Conservation (phyloP, 2,888 invertebrate genomes). For the Pocota personata region DNA sequence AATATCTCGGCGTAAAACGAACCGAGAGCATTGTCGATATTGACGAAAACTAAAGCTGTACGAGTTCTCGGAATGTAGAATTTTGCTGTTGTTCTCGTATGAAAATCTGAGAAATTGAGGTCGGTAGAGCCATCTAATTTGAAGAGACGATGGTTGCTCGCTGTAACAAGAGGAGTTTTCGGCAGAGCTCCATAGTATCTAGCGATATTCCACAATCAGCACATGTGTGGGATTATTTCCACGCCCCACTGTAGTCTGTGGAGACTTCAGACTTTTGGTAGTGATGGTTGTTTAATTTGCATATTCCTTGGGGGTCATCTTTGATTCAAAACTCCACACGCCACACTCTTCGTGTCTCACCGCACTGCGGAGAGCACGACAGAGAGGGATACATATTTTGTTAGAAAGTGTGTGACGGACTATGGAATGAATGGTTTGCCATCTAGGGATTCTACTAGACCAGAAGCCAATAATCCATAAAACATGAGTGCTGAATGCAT, state of each 20-base stretch:
- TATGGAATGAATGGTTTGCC: constrained; percentile 45
- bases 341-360: constrained; percentile 2
- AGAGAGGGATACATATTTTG: constrained; percentile 19
- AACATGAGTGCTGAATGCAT: constrained; percentile 69
- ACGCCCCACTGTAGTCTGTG: neutral
- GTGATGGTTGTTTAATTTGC: constrained; percentile 36
- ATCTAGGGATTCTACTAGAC: constrained; percentile 30
- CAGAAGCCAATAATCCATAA: constrained; percentile 70
- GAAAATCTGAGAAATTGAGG: no score
- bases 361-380: neutral
- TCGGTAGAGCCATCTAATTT: no score
- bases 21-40: no score
- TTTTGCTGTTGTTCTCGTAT: no score
- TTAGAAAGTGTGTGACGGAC: constrained; percentile 53
- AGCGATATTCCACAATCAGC: neutral
- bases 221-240: neutral
- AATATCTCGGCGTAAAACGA: no score
- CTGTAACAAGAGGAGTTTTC: no score
- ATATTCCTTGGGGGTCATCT: constrained; percentile 58
- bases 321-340: constrained; percentile 9
- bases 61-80: no score
- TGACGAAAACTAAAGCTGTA: no score
- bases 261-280: neutral
- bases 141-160: no score
- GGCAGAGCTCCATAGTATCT: no score